A percentile compares a stretch with the other conserved stretches of the same genome.
Conservation (phyloP, 2,797 vertebrate species). For the Cossypha caffra region DNA sequence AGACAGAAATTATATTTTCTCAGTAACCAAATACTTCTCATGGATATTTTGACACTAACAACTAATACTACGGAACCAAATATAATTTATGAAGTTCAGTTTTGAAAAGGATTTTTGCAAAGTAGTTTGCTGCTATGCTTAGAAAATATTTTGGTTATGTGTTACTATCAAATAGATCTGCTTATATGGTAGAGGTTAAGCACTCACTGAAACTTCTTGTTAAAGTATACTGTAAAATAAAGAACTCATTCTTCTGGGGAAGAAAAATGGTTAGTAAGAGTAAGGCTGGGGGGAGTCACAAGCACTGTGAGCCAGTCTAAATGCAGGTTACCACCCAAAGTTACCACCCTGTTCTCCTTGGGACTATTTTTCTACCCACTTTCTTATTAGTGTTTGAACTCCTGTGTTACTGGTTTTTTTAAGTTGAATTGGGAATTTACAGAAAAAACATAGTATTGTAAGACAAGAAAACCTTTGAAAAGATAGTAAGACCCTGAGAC, state of each 20-base stretch:
- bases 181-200: slow-evolving; percentile 8
- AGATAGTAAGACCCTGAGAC: neutral
- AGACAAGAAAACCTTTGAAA: neutral
- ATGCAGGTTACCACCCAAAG: neutral
- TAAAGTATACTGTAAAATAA: slow-evolving; percentile 40
- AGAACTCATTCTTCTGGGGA: slow-evolving; percentile 23
- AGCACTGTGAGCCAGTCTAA: neutral
- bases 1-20: neutral
- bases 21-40: neutral
- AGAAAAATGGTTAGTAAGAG: neutral
- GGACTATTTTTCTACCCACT: neutral
- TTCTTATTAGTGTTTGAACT: neutral
- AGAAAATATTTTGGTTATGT: neutral
- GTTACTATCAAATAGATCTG: neutral
- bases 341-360: neutral
- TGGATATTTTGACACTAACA: neutral
- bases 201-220: slow-evolving; percentile 24
- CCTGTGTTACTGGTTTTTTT: neutral
- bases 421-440: neutral
- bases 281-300: neutral
- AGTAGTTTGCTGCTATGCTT: neutral
- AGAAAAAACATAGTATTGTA: neutral
- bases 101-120: slow-evolving; percentile 4
- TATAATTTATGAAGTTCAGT: neutral
- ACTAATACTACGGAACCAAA: neutral